Evolutionary conservation across 2,113 vertebrate species (phyloP).

Genomic region (Oreocharis arfaki): DNA sequence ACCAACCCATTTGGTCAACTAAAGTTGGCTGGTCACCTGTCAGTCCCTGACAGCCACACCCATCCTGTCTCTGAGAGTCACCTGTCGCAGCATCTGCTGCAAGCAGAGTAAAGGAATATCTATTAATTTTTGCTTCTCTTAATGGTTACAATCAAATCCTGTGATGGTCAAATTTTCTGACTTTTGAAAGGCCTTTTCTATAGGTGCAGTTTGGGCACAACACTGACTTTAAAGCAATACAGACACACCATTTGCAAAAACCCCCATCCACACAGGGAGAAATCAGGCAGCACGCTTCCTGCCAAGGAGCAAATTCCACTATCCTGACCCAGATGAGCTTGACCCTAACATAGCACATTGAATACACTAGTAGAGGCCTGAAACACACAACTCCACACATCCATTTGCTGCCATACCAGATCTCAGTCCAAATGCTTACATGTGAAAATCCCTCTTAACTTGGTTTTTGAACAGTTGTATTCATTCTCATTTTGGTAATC

Average conservation of each 20-base stretch:
- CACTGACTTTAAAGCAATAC: neutral
- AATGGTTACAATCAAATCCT: neutral
- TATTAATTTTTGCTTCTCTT: neutral
- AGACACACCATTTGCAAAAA: neutral
- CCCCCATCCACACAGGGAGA: neutral
- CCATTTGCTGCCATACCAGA: neutral
- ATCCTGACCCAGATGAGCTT: neutral
- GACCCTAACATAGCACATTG: neutral
- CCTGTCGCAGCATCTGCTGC: neutral
- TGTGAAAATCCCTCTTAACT: neutral
- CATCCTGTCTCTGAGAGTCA: neutral
- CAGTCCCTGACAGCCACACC: neutral
- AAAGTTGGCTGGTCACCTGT: neutral
- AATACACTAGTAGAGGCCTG: neutral
- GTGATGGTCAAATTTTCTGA: neutral
- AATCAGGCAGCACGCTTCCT: neutral
- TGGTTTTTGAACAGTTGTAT: neutral
- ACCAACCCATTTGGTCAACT: neutral
- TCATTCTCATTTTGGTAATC: neutral
- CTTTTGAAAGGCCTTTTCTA: neutral
- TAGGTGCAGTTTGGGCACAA: neutral
- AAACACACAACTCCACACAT: neutral
- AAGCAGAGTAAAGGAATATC: neutral
- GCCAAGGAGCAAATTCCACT: neutral
- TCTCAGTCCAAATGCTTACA: neutral